Evolutionary conservation across 2,888 invertebrate genomes (phyloP).

Genomic region (Drosophila neonasuta): DNA sequence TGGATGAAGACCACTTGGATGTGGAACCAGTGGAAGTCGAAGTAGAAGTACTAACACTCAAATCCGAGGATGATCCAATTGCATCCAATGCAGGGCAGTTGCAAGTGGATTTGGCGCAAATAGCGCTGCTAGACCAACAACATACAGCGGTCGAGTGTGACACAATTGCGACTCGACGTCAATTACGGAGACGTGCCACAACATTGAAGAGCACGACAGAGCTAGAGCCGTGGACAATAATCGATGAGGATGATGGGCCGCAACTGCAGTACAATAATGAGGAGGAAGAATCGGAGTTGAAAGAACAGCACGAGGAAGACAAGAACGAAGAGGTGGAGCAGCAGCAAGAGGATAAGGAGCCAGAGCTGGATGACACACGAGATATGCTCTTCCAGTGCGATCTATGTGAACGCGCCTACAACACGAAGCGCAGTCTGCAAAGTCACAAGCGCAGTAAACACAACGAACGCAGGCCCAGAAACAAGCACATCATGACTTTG

Average conservation of each 20-base stretch:
- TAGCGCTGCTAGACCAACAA: conserved; percentile 47
- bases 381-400: conserved; percentile 71
- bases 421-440: conserved; percentile 69
- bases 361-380: conserved; percentile 46
- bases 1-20: conserved; percentile 29
- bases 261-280: background rate
- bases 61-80: conserved; percentile 60
- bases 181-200: conserved; percentile 31
- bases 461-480: conserved; percentile 19
- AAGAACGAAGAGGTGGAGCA: conserved; percentile 31
- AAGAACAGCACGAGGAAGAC: conserved; percentile 32
- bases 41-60: conserved; percentile 24
- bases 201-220: conserved; percentile 37
- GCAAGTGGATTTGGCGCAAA: conserved; percentile 34
- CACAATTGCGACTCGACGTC: conserved; percentile 24
- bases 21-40: conserved; percentile 29
- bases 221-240: conserved; percentile 5
- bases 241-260: conserved; percentile 16
- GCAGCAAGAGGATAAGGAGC: conserved; percentile 32
- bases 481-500: background rate
- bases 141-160: conserved; percentile 14
- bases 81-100: conserved; percentile 23
- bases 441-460: conserved; percentile 69
- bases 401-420: conserved; percentile 71
- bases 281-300: conserved; percentile 27